Conservation (phyloP, 1,140 invertebrate species). For the Drosophila equinoxialis region DNA sequence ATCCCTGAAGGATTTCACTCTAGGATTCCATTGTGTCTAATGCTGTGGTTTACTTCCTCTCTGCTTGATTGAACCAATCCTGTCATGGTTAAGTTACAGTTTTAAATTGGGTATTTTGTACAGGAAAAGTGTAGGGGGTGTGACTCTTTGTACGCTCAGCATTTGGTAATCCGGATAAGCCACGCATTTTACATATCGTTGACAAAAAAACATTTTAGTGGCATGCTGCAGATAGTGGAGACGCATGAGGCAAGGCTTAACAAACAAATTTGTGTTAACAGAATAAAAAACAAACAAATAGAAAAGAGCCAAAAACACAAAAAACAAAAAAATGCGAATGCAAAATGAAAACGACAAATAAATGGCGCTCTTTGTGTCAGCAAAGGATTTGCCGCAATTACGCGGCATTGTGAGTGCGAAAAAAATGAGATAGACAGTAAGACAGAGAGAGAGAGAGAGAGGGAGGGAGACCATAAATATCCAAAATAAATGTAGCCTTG, state of each 20-base stretch:
- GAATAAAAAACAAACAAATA: constrained; percentile 1
- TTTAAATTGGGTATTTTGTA: constrained; percentile 1
- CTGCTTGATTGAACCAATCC: background rate
- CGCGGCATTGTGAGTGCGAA: constrained; percentile 36
- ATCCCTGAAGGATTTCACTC: too few relatives aligned
- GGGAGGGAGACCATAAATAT: constrained; percentile 45
- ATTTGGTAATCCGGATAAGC: constrained; percentile 60
- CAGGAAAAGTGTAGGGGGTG: background rate
- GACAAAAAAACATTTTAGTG: constrained; percentile 38
- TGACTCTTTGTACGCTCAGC: constrained; percentile 51
- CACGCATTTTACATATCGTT: constrained; percentile 63
- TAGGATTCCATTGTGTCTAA: background rate
- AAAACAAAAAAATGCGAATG: constrained; percentile 46
- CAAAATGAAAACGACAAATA: constrained; percentile 26
- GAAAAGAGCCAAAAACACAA: background rate
- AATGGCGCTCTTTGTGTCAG: constrained; percentile 39
- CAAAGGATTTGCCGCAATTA: constrained; percentile 61
- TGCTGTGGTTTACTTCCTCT: background rate
- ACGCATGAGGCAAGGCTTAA: constrained; percentile 40
- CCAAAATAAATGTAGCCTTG: constrained; percentile 48
- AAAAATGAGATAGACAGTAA: background rate
- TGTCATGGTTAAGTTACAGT: constrained; percentile 5
- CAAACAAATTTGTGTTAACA: constrained; percentile 53
- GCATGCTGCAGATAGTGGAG: constrained; percentile 19
- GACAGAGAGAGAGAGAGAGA: constrained; percentile 18